A percentile compares a stretch with the other conserved stretches of the same genome.
These are phyloP conservation scores for Dolichoris vasculosae DNA, from an alignment of 1,140 invertebrate species.

Conservation along the genomic window DNA sequence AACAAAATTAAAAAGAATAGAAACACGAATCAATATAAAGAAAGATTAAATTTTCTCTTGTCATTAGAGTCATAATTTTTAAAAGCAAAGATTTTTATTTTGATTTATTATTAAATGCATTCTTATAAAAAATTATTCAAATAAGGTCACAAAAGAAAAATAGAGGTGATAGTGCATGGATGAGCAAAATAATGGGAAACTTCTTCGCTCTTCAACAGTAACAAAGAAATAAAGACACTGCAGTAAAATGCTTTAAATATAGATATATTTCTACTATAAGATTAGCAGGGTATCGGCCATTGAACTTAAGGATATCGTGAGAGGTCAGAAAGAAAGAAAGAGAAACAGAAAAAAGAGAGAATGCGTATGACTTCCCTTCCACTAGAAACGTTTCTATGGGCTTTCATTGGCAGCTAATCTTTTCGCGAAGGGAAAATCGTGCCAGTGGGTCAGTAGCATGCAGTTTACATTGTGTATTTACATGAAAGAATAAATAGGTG, in stretches of 20 bases:
- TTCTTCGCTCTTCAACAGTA: background rate
- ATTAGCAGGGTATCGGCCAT: conserved; percentile 35
- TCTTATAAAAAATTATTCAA: background rate
- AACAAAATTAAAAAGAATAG: too few relatives aligned
- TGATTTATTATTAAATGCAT: background rate
- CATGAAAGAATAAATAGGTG: conserved; percentile 59
- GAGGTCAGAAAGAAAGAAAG: background rate
- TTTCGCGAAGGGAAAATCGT: conserved; percentile 65
- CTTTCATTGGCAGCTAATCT: conserved; percentile 64
- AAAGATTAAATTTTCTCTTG: too few relatives aligned
- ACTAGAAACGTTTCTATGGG: conserved; percentile 59
- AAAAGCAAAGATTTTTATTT: background rate
- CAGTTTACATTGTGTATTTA: conserved; percentile 17
- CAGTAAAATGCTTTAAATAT: conserved; percentile 24
- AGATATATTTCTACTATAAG: background rate
- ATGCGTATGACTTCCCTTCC: conserved; percentile 53
- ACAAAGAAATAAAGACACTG: conserved; percentile 9
- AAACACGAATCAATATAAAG: too few relatives aligned
- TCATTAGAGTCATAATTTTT: background rate
- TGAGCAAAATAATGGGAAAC: background rate
- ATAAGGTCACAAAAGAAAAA: too few relatives aligned
- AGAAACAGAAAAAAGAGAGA: conserved; percentile 42
- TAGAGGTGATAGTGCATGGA: background rate
- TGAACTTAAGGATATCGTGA: conserved; percentile 23
- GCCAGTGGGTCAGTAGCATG: conserved; percentile 61